Evolutionary conservation across 2,888 invertebrate genomes (phyloP).

Genomic region (Eupeodes latifasciatus): DNA sequence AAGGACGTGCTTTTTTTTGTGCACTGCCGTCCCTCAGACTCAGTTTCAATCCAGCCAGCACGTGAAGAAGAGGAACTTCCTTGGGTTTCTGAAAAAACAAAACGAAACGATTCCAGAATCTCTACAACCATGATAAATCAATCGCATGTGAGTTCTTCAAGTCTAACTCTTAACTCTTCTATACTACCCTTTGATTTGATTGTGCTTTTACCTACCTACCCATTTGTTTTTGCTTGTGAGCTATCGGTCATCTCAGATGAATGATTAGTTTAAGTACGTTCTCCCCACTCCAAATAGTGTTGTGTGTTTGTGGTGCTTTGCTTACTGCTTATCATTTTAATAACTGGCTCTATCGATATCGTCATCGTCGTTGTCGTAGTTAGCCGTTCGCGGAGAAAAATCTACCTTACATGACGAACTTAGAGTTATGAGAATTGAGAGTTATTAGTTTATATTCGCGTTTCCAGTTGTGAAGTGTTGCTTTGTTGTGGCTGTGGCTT

Average conservation of each 20-base stretch:
- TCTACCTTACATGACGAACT: not conserved
- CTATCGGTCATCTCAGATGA: not conserved
- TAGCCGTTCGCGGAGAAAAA: not conserved
- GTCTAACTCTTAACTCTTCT: conserved; percentile 11
- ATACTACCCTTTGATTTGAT: not conserved
- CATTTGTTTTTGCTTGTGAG: conserved; percentile 33
- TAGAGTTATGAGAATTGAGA: conserved; percentile 11
- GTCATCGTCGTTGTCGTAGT: not conserved
- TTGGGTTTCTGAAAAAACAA: not conserved
- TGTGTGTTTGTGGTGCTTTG: conserved; percentile 1
- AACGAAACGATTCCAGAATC: conserved; percentile 13
- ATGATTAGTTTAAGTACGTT: not conserved
- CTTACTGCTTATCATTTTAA: conserved; percentile 21
- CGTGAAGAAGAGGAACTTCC: conserved; percentile 17
- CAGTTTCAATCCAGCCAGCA: conserved; percentile 42
- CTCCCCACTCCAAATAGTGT: not conserved
- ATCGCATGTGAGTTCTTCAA: conserved; percentile 63
- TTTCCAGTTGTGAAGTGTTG: conserved; percentile 22
- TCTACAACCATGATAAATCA: conserved; percentile 64
- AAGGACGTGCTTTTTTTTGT: not conserved
- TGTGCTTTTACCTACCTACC: not conserved
- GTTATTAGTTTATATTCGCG: conserved; percentile 41
- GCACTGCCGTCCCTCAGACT: not conserved
- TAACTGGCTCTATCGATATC: not conserved
- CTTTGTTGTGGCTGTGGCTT: conserved; percentile 25